Evolutionary conservation across 2,113 vertebrate genomes (phyloP).

Genomic region (Gila orcuttii): DNA sequence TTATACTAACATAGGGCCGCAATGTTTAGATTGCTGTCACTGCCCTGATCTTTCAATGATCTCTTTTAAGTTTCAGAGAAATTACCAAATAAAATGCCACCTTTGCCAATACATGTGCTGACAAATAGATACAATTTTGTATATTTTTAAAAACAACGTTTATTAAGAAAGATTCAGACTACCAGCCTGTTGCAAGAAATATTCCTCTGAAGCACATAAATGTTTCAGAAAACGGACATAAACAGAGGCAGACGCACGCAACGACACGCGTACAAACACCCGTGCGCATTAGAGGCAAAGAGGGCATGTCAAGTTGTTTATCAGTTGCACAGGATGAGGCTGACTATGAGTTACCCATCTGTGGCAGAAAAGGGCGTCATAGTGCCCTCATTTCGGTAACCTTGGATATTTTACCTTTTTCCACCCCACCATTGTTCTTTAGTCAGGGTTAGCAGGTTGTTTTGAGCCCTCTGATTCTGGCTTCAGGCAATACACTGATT

Average conservation of each 20-base stretch:
- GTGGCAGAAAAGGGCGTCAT: conserved; percentile 32
- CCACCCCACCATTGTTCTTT: neutral
- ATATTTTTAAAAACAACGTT: neutral
- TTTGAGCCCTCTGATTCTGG: conserved; percentile 17
- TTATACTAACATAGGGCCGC: neutral
- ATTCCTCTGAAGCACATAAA: neutral
- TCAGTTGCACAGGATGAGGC: conserved; percentile 11
- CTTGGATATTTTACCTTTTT: conserved; percentile 23
- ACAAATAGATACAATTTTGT: neutral
- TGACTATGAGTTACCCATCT: conserved; percentile 42
- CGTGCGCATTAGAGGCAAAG: neutral
- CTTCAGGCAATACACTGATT: neutral
- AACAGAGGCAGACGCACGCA: neutral
- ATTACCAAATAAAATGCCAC: neutral
- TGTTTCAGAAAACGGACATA: neutral
- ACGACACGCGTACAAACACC: neutral
- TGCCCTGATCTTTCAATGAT: neutral
- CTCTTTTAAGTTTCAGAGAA: neutral
- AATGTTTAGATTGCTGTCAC: neutral
- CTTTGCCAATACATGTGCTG: neutral
- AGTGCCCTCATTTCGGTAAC: conserved; percentile 32
- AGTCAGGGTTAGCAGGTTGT: conserved; percentile 17
- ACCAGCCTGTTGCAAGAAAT: neutral
- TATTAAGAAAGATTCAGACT: neutral
- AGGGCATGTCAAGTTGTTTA: conserved; percentile 32